Evolutionary conservation across 2,113 vertebrate species (phyloP), one percentile per base, ranked within the genome.

Genomic region (Canis aureus): DNA sequence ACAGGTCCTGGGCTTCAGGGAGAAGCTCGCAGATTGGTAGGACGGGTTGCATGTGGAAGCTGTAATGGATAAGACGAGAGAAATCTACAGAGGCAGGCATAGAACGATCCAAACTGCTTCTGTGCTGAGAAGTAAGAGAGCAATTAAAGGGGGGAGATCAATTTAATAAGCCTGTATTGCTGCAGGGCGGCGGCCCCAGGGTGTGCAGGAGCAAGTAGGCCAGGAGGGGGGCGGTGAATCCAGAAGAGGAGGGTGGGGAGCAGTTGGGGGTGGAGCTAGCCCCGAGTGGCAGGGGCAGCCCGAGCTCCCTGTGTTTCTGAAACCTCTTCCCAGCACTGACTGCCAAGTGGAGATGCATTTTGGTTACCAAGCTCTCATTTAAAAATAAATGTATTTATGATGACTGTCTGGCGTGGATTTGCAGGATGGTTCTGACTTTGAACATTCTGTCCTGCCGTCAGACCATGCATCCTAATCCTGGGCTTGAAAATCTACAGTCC

Each of bases 31-130:
- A 0, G 64, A 23, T 62, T 19, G 2, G 6, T 8, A 25, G 53
- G 59, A 0, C 11, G 32, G 17, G 11, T 5, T 8, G 23, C 19
- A 0, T 0, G 38, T 3, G 10, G 22, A 38, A 2, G 3, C 11
- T 23, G 20, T 9, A 9, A 29, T 11, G 51, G 53, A 2, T 4
- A 3, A 23, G 17, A 25, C 0, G 0, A 78, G 60, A 19, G 8
- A 57, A 53, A 8, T 2, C 35, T 13, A 5, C 19, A 32, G n/a
- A 74, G 79, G 66, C 27, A 0, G n/a, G 49, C 3, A 1, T 7
- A 35, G 43, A n/a, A 16, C 25, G 35, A 8, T 8, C 32, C 22
- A 9, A 29, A 1, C 29, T 66, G 13, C 11, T 0, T 83, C 20
- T 73, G 88, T 64, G 74, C 12, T 16, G 15, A n/a, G 32, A 62